Evolutionary conservation across 2,888 invertebrate genomes (phyloP).

Genomic region (Xestobium rufovillosum): DNA sequence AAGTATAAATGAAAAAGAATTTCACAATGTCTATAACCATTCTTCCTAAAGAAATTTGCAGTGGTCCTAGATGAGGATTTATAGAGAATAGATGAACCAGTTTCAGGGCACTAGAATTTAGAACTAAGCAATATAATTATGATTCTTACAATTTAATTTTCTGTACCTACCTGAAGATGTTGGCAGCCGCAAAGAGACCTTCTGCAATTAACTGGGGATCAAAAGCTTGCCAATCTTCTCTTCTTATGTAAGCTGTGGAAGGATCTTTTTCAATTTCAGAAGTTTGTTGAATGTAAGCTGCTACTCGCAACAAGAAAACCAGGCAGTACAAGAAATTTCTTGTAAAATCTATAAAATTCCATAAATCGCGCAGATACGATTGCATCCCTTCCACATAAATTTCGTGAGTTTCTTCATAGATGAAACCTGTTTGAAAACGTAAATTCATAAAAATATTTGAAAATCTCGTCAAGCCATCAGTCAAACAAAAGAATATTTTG

Average conservation of each 20-base stretch:
- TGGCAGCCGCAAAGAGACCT: slow-evolving; percentile 90
- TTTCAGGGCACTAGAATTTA: slow-evolving; percentile 68
- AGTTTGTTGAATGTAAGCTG: slow-evolving; percentile 69
- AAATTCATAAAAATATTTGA: not conserved
- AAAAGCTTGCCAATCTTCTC: slow-evolving; percentile 86
- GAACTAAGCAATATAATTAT: slow-evolving; percentile 1
- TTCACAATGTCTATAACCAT: slow-evolving; percentile 94
- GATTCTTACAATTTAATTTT: not conserved
- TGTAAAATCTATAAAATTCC: slow-evolving; percentile 95
- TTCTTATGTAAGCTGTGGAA: slow-evolving; percentile 63
- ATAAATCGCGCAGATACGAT: slow-evolving; percentile 83
- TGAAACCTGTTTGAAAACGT: slow-evolving; percentile 55
- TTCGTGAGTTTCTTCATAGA: slow-evolving; percentile 89
- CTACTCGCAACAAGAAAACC: slow-evolving; percentile 58
- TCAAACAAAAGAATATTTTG: slow-evolving; percentile 7
- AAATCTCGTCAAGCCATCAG: slow-evolving; percentile 2
- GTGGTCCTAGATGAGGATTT: slow-evolving; percentile 90
- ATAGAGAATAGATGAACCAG: slow-evolving; percentile 95
- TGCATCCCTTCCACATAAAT: slow-evolving; percentile 81
- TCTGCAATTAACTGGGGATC: slow-evolving; percentile 91
- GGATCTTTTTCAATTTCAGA: slow-evolving; percentile 62
- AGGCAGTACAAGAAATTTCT: slow-evolving; percentile 79
- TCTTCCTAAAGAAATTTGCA: slow-evolving; percentile 86
- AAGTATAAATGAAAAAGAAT: slow-evolving; percentile 90
- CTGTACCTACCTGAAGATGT: slow-evolving; percentile 67